Percentiles rank a stretch among this genome's conserved stretches.
phyloP scores from a whole-genome alignment of 2,888 invertebrate species.

The Ichneumoninae sp. region DNA sequence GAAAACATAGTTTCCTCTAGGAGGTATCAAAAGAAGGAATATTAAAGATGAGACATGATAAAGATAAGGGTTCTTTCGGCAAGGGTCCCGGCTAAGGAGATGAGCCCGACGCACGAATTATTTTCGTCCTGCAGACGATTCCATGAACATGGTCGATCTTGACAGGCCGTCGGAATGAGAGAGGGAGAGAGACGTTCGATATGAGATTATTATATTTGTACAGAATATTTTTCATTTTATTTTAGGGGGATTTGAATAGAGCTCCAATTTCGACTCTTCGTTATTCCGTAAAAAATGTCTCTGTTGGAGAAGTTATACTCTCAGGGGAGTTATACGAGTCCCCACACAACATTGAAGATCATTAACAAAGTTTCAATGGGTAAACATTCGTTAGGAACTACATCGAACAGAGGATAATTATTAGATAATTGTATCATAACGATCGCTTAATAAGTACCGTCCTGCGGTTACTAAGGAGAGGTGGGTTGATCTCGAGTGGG shows the following conservation, averaged over 20 bases:
- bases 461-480: no score
- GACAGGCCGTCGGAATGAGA: not conserved
- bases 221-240: not conserved
- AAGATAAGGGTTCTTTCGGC: conserved; percentile 6
- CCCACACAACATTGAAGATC: no score
- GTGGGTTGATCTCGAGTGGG: no score
- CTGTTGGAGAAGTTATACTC: not conserved
- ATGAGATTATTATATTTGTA: not conserved
- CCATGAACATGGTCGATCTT: not conserved
- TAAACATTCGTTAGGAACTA: conserved; percentile 18
- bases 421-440: not conserved
- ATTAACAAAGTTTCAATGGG: conserved; percentile 5
- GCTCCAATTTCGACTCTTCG: not conserved
- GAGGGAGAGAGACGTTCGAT: not conserved
- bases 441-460: no score
- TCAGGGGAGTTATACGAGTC: not conserved
- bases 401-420: conserved; percentile 26
- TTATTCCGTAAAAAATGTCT: not conserved
- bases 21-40: conserved; percentile 24
- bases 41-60: conserved; percentile 13
- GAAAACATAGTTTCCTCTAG: not conserved
- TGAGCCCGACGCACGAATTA: not conserved
- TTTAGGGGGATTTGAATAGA: not conserved
- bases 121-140: conserved; percentile 10
- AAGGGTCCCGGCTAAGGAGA: not conserved